Evolutionary conservation across 2,797 vertebrate species (phyloP).

Genomic region (Silurus lanzhouensis): DNA sequence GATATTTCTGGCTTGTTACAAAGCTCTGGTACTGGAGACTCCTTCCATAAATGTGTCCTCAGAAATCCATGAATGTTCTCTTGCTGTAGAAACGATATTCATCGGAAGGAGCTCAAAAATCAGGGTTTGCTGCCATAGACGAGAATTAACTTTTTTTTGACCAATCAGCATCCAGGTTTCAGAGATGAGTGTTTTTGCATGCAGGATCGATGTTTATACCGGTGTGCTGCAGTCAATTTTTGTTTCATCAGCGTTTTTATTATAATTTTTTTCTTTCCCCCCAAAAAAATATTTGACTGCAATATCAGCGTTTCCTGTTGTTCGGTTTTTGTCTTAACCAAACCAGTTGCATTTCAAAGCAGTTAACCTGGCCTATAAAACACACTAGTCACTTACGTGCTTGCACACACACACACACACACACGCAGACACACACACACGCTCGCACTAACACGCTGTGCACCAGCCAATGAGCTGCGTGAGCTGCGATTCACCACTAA

Average conservation of each 20-base stretch:
- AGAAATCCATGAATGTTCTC: neutral
- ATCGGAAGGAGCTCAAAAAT: neutral
- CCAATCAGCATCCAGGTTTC: neutral
- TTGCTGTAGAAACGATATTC: neutral
- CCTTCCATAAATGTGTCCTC: neutral
- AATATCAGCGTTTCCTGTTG: constrained; percentile 46
- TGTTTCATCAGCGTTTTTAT: too few relatives aligned
- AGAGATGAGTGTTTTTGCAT: too few relatives aligned
- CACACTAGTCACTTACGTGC: too few relatives aligned
- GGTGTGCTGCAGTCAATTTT: neutral
- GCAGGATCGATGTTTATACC: neutral
- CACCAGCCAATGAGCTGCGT: constrained; percentile 21
- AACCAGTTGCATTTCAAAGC: constrained; percentile 1
- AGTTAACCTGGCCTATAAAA: constrained; percentile 50
- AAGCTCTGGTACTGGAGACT: neutral
- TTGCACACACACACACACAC: constrained; percentile 28
- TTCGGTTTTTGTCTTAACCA: constrained; percentile 25
- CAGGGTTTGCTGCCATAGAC: neutral
- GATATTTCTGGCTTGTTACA: neutral
- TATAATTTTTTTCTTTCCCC: too few relatives aligned
- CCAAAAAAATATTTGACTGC: neutral
- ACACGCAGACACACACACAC: constrained; percentile 37
- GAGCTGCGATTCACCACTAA: constrained; percentile 20
- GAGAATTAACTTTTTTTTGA: neutral
- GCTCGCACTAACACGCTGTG: constrained; percentile 6